Evolutionary conservation across 1,140 invertebrate species (phyloP).

Genomic region (Leptinotarsa texana): DNA sequence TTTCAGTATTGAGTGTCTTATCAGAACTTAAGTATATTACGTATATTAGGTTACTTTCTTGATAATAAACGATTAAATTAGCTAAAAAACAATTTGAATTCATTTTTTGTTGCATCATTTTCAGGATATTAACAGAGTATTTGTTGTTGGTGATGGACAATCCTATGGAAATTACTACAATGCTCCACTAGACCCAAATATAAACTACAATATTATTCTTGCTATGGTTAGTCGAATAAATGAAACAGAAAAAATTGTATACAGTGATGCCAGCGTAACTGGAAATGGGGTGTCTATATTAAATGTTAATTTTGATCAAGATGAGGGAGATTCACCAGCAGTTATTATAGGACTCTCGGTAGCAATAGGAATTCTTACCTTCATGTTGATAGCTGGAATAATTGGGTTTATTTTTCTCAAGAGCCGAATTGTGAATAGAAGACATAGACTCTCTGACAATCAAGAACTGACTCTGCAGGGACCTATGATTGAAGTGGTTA

Average conservation of each 20-base stretch:
- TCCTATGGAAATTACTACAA: conserved; percentile 80
- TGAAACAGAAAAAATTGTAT: conserved; percentile 66
- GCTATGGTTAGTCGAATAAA: conserved; percentile 72
- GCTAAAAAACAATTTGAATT: not conserved
- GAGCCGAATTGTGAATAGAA: conserved; percentile 59
- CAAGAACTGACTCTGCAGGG: conserved; percentile 71
- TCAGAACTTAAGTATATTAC: no score
- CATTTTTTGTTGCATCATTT: conserved; percentile 28
- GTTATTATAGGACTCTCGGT: conserved; percentile 61
- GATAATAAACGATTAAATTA: not conserved
- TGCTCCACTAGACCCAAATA: conserved; percentile 68
- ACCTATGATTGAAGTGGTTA: conserved; percentile 65
- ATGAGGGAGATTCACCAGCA: conserved; percentile 45
- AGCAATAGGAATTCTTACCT: conserved; percentile 65
- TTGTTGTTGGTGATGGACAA: conserved; percentile 76
- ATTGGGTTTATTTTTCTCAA: conserved; percentile 65
- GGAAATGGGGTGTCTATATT: conserved; percentile 36
- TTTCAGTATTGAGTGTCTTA: no score
- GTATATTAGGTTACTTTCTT: no score
- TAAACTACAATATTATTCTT: conserved; percentile 72
- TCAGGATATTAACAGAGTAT: conserved; percentile 63
- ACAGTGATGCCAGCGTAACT: conserved; percentile 63
- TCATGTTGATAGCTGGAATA: conserved; percentile 63
- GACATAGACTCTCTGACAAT: conserved; percentile 61
- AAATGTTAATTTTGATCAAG: conserved; percentile 31